A percentile compares a stretch with the other conserved stretches of the same genome.
These are phyloP conservation scores for Bombus pyrosoma DNA, from an alignment of 1,140 invertebrate genomes.

Conservation along the genomic window DNA sequence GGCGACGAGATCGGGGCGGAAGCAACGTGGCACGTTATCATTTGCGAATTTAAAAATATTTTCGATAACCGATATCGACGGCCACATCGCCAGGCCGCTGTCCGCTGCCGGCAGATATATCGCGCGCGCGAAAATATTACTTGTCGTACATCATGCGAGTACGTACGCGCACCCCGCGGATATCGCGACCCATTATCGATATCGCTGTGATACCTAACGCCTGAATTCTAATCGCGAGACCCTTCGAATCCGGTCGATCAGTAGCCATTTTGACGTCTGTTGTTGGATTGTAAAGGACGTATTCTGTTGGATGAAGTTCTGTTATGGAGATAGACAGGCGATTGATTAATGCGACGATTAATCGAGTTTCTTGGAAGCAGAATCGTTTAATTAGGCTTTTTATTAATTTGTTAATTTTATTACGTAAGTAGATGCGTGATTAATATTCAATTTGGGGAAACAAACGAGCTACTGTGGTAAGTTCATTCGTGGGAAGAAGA, in stretches of 20 bases:
- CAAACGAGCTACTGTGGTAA: too few relatives aligned
- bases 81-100: slow-evolving; percentile 61
- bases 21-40: slow-evolving; percentile 32
- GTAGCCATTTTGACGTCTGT: slow-evolving; percentile 13
- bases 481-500: too few relatives aligned
- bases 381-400: rapidly evolving
- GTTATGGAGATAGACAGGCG: rapidly evolving
- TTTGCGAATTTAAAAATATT: slow-evolving; percentile 65
- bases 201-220: slow-evolving; percentile 60
- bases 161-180: slow-evolving; percentile 42
- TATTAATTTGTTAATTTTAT: too few relatives aligned
- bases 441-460: too few relatives aligned
- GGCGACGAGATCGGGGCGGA: slow-evolving; percentile 21
- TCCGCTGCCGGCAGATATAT: slow-evolving; percentile 70
- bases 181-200: slow-evolving; percentile 67
- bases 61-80: slow-evolving; percentile 67
- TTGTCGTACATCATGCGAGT: slow-evolving; percentile 67
- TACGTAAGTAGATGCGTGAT: too few relatives aligned
- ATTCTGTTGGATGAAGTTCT: neutral
- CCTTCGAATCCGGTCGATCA: slow-evolving; percentile 32
- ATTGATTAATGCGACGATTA: neutral
- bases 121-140: slow-evolving; percentile 70
- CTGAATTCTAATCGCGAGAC: slow-evolving; percentile 59
- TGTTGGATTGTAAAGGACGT: neutral
- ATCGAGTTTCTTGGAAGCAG: too few relatives aligned